These are phyloP conservation scores for Ficedula albicollis DNA, from an alignment of 2,797 vertebrate species.

Conservation along the genomic window DNA sequence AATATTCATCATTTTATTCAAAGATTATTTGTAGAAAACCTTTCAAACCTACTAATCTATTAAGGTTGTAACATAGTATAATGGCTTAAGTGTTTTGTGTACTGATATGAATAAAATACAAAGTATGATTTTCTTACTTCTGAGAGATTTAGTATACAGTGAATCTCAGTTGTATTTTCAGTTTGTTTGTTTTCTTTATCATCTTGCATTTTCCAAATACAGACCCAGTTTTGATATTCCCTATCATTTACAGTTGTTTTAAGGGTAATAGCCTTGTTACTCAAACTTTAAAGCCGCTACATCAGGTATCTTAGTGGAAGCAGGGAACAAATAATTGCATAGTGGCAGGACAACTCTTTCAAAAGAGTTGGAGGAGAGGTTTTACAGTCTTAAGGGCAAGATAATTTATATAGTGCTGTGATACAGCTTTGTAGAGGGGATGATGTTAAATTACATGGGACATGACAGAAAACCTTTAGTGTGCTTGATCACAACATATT, in stretches of 20 bases:
- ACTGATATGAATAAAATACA: background rate
- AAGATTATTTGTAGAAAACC: background rate
- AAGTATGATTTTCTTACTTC: background rate
- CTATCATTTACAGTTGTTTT: background rate
- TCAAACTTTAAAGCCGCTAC: background rate
- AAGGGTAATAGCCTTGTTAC: background rate
- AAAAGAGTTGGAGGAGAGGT: background rate
- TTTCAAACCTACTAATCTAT: background rate
- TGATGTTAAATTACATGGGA: background rate
- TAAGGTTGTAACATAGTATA: background rate
- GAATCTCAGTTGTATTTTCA: background rate
- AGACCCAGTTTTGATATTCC: background rate
- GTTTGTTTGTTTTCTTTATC: background rate
- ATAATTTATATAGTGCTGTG: background rate
- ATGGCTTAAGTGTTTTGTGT: background rate
- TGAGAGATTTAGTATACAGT: background rate
- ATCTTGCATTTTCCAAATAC: background rate
- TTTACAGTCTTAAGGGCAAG: background rate
- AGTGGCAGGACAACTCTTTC: background rate
- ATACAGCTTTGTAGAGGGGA: background rate
- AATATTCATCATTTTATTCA: slow-evolving; percentile 21
- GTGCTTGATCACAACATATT: background rate
- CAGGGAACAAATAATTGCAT: background rate
- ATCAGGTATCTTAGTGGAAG: background rate
- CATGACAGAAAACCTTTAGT: background rate